Percentiles rank a stretch among this genome's conserved stretches.
These are phyloP conservation scores for Drosophila rhopaloa DNA, from an alignment of 1,140 invertebrate genomes.

Conservation along the genomic window DNA sequence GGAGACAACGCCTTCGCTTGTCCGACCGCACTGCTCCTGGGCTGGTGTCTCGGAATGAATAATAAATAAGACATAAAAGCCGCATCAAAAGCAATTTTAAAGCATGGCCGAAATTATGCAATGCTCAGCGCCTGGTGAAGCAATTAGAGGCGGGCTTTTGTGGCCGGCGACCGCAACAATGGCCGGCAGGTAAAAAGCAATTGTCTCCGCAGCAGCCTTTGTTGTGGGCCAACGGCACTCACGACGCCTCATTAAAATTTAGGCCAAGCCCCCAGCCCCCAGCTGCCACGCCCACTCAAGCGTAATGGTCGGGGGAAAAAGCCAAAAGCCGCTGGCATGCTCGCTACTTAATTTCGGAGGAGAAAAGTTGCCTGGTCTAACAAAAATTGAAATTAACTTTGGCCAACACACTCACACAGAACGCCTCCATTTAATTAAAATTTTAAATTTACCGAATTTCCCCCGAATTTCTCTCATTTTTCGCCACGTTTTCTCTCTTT, in stretches of 20 bases:
- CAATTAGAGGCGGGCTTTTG: constrained; percentile 63
- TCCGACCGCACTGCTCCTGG: constrained; percentile 27
- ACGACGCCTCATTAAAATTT: constrained; percentile 79
- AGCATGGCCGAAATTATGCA: constrained; percentile 69
- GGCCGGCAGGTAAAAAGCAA: constrained; percentile 79
- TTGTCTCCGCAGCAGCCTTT: constrained; percentile 73
- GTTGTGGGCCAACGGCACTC: constrained; percentile 66
- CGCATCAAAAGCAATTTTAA: constrained; percentile 78
- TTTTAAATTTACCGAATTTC: constrained; percentile 54
- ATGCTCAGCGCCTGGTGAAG: constrained; percentile 59
- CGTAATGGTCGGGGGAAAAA: constrained; percentile 1
- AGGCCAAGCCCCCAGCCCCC: constrained; percentile 59
- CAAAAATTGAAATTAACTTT: constrained; percentile 82
- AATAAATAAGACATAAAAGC: constrained; percentile 81
- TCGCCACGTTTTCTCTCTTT: background rate
- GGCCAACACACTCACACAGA: constrained; percentile 27
- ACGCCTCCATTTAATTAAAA: constrained; percentile 60
- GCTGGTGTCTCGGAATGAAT: constrained; percentile 52
- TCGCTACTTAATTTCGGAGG: constrained; percentile 56
- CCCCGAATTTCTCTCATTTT: constrained; percentile 10
- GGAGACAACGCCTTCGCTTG: constrained; percentile 63
- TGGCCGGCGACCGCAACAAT: constrained; percentile 47
- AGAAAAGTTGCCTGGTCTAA: constrained; percentile 62
- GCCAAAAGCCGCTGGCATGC: constrained; percentile 25
- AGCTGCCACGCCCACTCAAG: background rate